A percentile compares a stretch with the other conserved stretches of the same genome.
These are phyloP conservation scores for Pampus argenteus DNA, from an alignment of 2,797 vertebrate species.

Conservation along the genomic window DNA sequence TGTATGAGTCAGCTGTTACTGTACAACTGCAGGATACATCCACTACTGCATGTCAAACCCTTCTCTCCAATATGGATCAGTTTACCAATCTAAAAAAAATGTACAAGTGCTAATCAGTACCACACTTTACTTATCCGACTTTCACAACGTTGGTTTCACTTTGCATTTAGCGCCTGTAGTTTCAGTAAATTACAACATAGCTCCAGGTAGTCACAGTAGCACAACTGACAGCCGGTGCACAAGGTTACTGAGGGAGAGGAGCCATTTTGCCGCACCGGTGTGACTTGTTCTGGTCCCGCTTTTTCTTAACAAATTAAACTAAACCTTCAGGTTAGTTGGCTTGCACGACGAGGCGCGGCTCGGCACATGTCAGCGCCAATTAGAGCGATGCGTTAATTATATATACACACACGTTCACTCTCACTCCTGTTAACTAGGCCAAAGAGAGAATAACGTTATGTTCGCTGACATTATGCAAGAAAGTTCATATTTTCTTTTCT, in stretches of 20 bases:
- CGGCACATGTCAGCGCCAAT: conserved; percentile 27
- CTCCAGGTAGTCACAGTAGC: background rate
- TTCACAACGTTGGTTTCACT: background rate
- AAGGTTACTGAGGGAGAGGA: conserved; percentile 62
- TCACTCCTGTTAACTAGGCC: conserved; percentile 36
- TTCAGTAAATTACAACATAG: background rate
- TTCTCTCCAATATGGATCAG: background rate
- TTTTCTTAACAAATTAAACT: conserved; percentile 24
- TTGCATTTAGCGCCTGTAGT: background rate
- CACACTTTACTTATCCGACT: background rate
- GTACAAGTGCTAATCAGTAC: rapidly evolving
- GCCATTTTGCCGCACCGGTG: conserved; percentile 68
- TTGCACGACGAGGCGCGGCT: conserved; percentile 40
- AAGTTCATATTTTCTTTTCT: background rate
- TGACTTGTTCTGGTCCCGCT: background rate
- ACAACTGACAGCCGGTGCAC: conserved; percentile 25
- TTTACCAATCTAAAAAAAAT: background rate
- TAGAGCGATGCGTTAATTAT: conserved; percentile 35
- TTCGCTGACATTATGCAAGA: rapidly evolving
- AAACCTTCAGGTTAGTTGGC: conserved; percentile 23
- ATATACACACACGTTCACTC: background rate
- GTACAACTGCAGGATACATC: background rate
- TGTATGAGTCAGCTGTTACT: background rate
- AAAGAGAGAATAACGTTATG: background rate
- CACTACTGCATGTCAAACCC: background rate